Conservation (phyloP, 1,140 invertebrate genomes). For the Drosophila leontia region DNA sequence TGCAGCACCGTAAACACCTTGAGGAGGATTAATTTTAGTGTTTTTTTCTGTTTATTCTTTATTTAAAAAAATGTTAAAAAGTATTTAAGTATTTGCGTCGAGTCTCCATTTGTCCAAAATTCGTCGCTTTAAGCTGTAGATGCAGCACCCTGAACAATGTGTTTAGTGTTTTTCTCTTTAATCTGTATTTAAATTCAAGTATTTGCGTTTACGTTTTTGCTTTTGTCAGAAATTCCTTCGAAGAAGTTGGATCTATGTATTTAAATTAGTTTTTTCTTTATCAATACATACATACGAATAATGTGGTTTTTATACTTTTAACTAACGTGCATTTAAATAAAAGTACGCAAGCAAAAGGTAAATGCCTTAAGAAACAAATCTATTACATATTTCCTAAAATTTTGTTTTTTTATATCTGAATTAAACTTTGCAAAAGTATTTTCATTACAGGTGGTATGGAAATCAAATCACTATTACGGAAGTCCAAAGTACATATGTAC, state of each 20-base stretch:
- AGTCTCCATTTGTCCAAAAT: neutral
- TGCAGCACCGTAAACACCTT: conserved; percentile 85
- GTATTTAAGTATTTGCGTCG: neutral
- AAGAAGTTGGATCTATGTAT: neutral
- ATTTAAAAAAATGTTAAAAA: neutral
- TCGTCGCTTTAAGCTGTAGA: conserved; percentile 88
- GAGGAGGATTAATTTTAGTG: conserved; percentile 42
- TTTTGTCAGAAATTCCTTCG: conserved; percentile 1
- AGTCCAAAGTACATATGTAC: too few relatives aligned
- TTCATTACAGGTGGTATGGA: too few relatives aligned
- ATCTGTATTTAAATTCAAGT: neutral
- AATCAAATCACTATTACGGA: too few relatives aligned
- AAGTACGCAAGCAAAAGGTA: neutral
- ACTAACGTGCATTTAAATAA: neutral
- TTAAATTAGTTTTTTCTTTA: conserved; percentile 15
- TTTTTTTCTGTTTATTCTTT: conserved; percentile 1
- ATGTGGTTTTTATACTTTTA: neutral
- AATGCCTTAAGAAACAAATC: neutral
- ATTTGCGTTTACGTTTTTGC: neutral
- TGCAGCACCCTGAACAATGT: conserved; percentile 85
- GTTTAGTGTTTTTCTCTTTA: conserved; percentile 1
- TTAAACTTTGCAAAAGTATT: too few relatives aligned
- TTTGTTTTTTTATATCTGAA: too few relatives aligned
- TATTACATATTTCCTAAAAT: too few relatives aligned
- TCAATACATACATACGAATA: neutral